Conservation (phyloP, 2,888 invertebrate genomes). For the Phengaris arion region DNA sequence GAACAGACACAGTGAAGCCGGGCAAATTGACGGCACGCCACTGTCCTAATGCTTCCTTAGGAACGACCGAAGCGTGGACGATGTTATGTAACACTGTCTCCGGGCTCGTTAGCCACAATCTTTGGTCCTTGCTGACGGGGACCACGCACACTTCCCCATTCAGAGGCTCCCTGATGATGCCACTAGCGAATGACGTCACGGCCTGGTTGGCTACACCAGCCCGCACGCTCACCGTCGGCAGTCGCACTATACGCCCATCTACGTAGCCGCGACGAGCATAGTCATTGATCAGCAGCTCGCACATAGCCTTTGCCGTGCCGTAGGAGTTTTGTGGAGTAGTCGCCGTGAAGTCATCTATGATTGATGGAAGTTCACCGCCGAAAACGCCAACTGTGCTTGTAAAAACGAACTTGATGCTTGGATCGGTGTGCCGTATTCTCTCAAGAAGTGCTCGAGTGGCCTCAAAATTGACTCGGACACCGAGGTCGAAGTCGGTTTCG, state of each 20-base stretch:
- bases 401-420: slow-evolving; percentile 54
- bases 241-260: slow-evolving; percentile 57
- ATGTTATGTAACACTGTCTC: slow-evolving; percentile 55
- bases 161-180: slow-evolving; percentile 64
- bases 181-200: slow-evolving; percentile 68
- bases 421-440: slow-evolving; percentile 49
- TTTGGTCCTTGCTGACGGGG: slow-evolving; percentile 54
- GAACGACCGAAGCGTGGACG: slow-evolving; percentile 51
- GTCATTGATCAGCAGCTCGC: slow-evolving; percentile 63
- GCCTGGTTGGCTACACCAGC: slow-evolving; percentile 62
- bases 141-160: slow-evolving; percentile 49
- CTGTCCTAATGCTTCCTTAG: slow-evolving; percentile 45
- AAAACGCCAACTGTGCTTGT: slow-evolving; percentile 61
- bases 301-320: slow-evolving; percentile 64
- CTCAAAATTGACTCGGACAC: slow-evolving; percentile 62
- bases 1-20: slow-evolving; percentile 55
- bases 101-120: slow-evolving; percentile 62
- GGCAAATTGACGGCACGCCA: slow-evolving; percentile 60
- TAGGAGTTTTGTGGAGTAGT: slow-evolving; percentile 63
- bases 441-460: slow-evolving; percentile 62
- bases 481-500: slow-evolving; percentile 63
- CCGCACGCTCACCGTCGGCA: slow-evolving; percentile 68
- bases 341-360: slow-evolving; percentile 54
- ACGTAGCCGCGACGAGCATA: slow-evolving; percentile 62
- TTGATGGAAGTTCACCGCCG: slow-evolving; percentile 55